These are phyloP conservation scores for Sebastes hopkinsi DNA, from an alignment of 2,797 vertebrate genomes.

Conservation along the genomic window DNA sequence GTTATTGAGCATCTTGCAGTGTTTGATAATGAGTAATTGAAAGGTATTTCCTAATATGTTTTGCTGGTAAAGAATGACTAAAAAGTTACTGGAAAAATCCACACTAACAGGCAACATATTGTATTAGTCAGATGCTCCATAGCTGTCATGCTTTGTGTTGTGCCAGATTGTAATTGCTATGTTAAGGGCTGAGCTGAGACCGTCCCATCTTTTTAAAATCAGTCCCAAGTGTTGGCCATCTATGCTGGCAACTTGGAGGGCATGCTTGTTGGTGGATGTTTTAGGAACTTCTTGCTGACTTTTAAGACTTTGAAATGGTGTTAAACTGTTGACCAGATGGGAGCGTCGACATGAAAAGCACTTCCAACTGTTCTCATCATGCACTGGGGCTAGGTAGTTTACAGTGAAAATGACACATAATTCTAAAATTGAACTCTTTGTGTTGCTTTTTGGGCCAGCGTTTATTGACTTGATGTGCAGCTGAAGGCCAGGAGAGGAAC, in stretches of 20 bases:
- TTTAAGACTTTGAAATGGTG: constrained; percentile 32
- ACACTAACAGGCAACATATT: constrained; percentile 2
- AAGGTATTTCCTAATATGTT: neutral
- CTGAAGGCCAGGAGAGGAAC: constrained; percentile 57
- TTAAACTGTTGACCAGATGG: constrained; percentile 60
- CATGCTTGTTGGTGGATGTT: constrained; percentile 39
- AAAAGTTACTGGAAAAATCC: neutral
- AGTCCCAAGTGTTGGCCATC: constrained; percentile 66
- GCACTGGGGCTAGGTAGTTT: neutral
- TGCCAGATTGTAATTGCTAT: constrained; percentile 30
- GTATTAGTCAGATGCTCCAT: constrained; percentile 35
- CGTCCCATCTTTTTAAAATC: constrained; percentile 47
- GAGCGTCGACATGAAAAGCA: neutral
- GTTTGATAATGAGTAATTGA: neutral
- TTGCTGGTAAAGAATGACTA: constrained; percentile 1
- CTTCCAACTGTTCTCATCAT: neutral
- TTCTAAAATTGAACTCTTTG: neutral
- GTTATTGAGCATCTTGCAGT: neutral
- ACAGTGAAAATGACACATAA: neutral
- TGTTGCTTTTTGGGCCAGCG: neutral
- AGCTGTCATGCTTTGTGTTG: constrained; percentile 1
- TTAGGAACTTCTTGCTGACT: constrained; percentile 42
- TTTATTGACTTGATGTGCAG: constrained; percentile 43
- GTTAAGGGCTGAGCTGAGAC: constrained; percentile 31
- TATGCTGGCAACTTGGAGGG: constrained; percentile 44